Base-by-base conservation (phyloP, 2,797 vertebrate species). In the Amblyopsis hoosieri region DNA sequence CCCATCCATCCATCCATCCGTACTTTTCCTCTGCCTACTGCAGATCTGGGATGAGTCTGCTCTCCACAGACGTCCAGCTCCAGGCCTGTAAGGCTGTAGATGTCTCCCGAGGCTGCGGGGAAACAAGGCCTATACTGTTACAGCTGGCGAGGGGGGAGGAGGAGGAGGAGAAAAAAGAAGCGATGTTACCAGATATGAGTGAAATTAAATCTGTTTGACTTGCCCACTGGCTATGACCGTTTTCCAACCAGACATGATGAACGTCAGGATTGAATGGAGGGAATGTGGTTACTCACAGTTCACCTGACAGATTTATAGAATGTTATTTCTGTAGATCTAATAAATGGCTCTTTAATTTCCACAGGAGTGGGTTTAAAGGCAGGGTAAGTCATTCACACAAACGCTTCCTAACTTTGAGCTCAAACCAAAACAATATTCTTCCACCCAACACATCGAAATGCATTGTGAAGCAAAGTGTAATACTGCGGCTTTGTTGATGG, bases 141-240 rank as follows among this genome's bases (percentile, higher is more conserved):
- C 92, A 82, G 83, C 61, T 72, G 64, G 76, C 9, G 62, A 67
- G 78, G 80, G 78, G 75, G 7, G 62, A 67, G 79, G 80, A 79
- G 86, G 62, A 67, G 78, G 80, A 78, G 79, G 85, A 84, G 82
- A 87, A 88, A 85, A 89, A 87, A 87, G 89, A 89, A 54, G 70
- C 58, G 62, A 75, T 83, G 92, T 90, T 91, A 92, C 86, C 71
- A 91, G 91, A 94, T 91, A 92, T 76, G 76, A 87, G 83, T 91
- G 93, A 93, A 93, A 94, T 91, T 76, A 84, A 88, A 93, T 93
- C 90, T 87, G 79, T 88, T 90, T 90, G 85, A 90, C 88, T 92
- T 79, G 85, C 89, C 91, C 82, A 75, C 75, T 83, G 86, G 92
- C 87, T 81, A 85, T 63, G 72, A 78, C 80, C 77, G 66, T 86